Conservation (phyloP, 2,113 vertebrate genomes). For the Vanacampus margaritifer region DNA sequence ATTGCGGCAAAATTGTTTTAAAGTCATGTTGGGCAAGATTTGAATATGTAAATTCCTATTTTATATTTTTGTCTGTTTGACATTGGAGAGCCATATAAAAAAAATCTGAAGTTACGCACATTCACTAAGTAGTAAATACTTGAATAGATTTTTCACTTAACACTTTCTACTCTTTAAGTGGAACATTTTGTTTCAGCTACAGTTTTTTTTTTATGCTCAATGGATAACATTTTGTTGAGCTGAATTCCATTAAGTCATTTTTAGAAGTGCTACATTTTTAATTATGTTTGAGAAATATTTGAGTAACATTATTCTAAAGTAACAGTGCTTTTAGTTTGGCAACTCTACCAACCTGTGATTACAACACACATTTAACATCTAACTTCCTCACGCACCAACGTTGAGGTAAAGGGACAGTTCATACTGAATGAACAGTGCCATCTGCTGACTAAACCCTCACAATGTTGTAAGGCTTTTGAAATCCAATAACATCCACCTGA, state of each 20-base stretch:
- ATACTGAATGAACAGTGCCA: slow-evolving; percentile 50
- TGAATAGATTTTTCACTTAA: not conserved
- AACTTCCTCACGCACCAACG: not conserved
- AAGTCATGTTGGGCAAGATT: not conserved
- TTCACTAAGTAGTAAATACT: not conserved
- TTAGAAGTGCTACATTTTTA: not conserved
- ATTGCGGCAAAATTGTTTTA: not conserved
- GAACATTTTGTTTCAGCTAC: too few relatives aligned
- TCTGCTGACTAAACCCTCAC: slow-evolving; percentile 34
- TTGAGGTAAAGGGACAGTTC: not conserved
- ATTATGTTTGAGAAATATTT: not conserved
- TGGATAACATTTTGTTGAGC: too few relatives aligned
- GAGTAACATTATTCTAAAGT: not conserved
- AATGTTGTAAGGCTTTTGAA: not conserved
- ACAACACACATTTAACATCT: not conserved
- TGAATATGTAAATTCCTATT: not conserved
- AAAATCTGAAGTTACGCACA: not conserved
- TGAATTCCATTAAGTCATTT: not conserved
- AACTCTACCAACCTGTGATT: not conserved
- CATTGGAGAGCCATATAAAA: not conserved
- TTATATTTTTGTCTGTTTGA: not conserved
- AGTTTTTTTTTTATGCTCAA: too few relatives aligned
- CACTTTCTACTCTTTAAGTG: not conserved
- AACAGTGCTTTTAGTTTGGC: not conserved
- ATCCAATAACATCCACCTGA: slow-evolving; percentile 18